A percentile compares a stretch with the other conserved stretches of the same genome.
These are phyloP conservation scores for Cheilosia vulpina DNA, from an alignment of 2,888 invertebrate genomes.

Conservation along the genomic window DNA sequence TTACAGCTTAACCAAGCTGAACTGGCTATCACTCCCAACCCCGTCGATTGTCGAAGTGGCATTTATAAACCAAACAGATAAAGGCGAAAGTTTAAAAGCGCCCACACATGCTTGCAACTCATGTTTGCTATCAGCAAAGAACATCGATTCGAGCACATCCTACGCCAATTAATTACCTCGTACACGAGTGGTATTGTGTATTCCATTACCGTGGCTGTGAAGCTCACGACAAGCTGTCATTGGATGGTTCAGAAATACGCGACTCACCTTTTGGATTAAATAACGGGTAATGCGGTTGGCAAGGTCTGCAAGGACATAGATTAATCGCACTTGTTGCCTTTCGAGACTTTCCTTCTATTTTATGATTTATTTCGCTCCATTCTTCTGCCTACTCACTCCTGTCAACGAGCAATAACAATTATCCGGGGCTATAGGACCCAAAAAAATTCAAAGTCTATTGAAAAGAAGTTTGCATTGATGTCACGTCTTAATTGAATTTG, in stretches of 20 bases:
- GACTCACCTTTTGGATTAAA: conserved; percentile 22
- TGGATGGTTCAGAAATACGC: conserved; percentile 14
- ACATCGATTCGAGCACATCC: not conserved
- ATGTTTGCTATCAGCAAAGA: not conserved
- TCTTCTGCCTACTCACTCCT: not conserved
- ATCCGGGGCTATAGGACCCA: not conserved
- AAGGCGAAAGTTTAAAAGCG: not conserved
- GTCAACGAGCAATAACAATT: conserved; percentile 16
- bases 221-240: not conserved
- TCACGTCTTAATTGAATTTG: conserved; percentile 23
- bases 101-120: not conserved
- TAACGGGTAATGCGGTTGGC: conserved; percentile 8
- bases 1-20: too few relatives aligned
- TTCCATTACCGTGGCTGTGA: not conserved
- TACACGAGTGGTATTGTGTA: not conserved
- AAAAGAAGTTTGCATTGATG: not conserved
- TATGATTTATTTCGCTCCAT: conserved; percentile 36
- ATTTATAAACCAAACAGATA: not conserved
- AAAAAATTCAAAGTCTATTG: conserved; percentile 1
- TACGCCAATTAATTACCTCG: conserved; percentile 21
- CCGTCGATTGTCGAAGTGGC: not conserved
- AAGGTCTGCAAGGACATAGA: conserved; percentile 6
- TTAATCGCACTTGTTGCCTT: conserved; percentile 27
- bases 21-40: too few relatives aligned
- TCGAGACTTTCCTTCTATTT: conserved; percentile 6